A percentile compares a stretch with the other conserved stretches of the same genome.
Evolutionary conservation across 2,797 vertebrate species (phyloP).

Genomic region (Cephalopachus bancanus): DNA sequence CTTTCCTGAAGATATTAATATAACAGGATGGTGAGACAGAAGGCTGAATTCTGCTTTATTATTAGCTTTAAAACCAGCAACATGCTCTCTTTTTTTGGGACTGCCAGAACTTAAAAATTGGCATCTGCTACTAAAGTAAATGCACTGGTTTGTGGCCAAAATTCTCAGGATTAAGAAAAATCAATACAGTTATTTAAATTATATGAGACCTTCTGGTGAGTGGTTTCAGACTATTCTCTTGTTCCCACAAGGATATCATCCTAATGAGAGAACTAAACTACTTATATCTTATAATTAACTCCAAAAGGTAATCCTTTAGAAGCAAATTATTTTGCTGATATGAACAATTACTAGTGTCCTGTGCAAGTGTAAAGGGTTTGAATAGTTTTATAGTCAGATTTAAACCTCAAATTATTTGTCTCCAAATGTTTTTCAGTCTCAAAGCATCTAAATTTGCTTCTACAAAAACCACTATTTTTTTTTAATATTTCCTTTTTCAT

Average conservation of each 20-base stretch:
- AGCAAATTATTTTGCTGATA: not conserved
- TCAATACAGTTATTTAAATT: not conserved
- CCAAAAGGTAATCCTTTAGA: not conserved
- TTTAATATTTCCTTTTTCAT: not conserved
- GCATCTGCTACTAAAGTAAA: not conserved
- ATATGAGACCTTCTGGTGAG: not conserved
- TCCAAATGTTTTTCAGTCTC: not conserved
- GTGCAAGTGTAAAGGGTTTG: not conserved
- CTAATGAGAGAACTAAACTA: not conserved
- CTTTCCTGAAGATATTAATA: not conserved
- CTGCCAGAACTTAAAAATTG: slow-evolving; percentile 17
- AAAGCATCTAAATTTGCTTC: not conserved
- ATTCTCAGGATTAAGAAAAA: slow-evolving; percentile 12
- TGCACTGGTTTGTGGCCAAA: not conserved
- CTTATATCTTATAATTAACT: not conserved
- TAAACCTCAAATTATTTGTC: not conserved
- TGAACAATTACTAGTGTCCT: not conserved
- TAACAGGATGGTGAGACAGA: not conserved
- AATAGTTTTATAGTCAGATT: not conserved
- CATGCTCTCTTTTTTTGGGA: not conserved
- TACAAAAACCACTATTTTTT: not conserved
- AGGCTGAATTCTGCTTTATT: not conserved
- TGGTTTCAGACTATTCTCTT: not conserved
- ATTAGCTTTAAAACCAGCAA: slow-evolving; percentile 1
- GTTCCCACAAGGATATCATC: not conserved